Evolutionary conservation across 2,888 invertebrate genomes (phyloP).

Genomic region (Dynastes maya): DNA sequence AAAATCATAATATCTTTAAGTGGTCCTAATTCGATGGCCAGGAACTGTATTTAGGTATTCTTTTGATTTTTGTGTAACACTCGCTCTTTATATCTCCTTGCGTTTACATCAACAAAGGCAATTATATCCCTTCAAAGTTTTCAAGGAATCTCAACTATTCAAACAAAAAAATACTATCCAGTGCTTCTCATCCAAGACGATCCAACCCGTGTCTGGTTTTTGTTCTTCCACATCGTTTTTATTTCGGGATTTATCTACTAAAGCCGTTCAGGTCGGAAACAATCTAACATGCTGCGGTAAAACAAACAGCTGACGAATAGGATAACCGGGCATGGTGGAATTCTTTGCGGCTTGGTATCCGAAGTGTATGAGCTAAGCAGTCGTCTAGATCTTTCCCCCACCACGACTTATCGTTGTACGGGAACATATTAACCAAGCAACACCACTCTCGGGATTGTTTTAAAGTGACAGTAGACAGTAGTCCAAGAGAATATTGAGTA

Average conservation of each 20-base stretch:
- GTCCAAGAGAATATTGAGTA: too few relatives aligned
- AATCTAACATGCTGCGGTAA: slow-evolving; percentile 29
- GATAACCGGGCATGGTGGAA: slow-evolving; percentile 20
- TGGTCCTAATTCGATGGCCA: too few relatives aligned
- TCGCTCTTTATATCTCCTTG: too few relatives aligned
- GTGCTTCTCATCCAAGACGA: background rate
- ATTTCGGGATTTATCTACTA: slow-evolving; percentile 34
- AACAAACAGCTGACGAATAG: slow-evolving; percentile 27
- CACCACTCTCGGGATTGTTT: slow-evolving; percentile 22
- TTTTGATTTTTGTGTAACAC: too few relatives aligned
- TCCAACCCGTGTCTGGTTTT: slow-evolving; percentile 4
- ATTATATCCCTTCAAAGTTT: too few relatives aligned
- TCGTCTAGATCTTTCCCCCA: slow-evolving; percentile 12
- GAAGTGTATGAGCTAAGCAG: slow-evolving; percentile 1
- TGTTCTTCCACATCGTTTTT: slow-evolving; percentile 24
- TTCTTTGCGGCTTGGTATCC: slow-evolving; percentile 8
- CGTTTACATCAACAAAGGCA: too few relatives aligned
- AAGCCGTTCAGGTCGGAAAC: slow-evolving; percentile 11
- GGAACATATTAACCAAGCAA: slow-evolving; percentile 1
- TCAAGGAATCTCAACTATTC: slow-evolving; percentile 18
- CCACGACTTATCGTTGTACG: background rate
- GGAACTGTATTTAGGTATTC: too few relatives aligned
- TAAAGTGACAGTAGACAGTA: slow-evolving; percentile 38
- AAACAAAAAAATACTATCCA: background rate
- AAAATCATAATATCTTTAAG: too few relatives aligned